phyloP scores from a whole-genome alignment of 2,888 invertebrate species.

The Dasysyrphus albostriatus region DNA sequence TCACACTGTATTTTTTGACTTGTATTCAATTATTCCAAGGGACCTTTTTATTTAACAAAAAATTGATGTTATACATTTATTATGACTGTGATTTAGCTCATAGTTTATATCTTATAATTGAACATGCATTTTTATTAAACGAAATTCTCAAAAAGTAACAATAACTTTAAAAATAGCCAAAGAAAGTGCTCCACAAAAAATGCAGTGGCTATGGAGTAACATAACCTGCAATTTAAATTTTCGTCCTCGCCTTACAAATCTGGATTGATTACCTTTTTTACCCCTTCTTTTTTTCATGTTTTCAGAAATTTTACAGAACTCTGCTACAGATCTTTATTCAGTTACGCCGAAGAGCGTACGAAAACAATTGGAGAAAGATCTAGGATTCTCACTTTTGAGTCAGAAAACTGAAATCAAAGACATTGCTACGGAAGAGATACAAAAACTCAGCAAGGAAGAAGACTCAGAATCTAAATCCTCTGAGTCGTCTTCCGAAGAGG shows the following conservation, averaged over 20 bases:
- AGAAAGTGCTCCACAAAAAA: neutral
- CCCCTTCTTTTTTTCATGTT: neutral
- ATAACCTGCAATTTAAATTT: conserved; percentile 43
- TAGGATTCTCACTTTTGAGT: conserved; percentile 89
- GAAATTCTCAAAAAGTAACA: neutral
- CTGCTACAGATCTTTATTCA: conserved; percentile 93
- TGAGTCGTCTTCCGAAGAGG: conserved; percentile 74
- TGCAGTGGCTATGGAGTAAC: conserved; percentile 15
- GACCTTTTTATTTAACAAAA: neutral
- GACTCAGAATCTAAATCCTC: conserved; percentile 83
- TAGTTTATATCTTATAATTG: too few species aligned
- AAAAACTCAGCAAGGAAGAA: conserved; percentile 83
- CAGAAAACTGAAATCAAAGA: conserved; percentile 95
- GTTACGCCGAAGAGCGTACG: conserved; percentile 96
- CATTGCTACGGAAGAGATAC: conserved; percentile 90
- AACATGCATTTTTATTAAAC: neutral
- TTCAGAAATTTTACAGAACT: conserved; percentile 93
- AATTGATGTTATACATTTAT: neutral
- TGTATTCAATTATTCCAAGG: neutral
- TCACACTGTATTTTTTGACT: neutral
- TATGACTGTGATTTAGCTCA: neutral
- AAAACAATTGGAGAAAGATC: conserved; percentile 91
- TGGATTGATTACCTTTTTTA: neutral
- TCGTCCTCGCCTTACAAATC: conserved; percentile 5
- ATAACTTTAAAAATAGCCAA: neutral